Conservation (phyloP, 2,797 vertebrate genomes). For the Diglossa cyanea region DNA sequence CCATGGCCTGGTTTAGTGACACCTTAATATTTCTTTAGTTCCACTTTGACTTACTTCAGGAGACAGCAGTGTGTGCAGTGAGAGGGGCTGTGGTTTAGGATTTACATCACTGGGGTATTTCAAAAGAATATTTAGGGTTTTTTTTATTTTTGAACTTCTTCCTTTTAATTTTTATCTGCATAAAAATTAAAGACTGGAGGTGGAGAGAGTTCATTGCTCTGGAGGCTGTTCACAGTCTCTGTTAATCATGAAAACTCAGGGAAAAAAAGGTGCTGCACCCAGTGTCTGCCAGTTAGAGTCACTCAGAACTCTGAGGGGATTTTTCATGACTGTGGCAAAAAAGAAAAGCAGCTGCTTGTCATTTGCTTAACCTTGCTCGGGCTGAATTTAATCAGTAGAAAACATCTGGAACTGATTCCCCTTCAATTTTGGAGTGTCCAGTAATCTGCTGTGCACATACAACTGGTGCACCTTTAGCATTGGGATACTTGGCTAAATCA, state of each 20-base stretch:
- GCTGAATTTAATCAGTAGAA: conserved; percentile 20
- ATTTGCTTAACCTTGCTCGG: conserved; percentile 36
- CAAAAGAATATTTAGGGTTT: not conserved
- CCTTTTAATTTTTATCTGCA: not conserved
- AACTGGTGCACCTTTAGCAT: not conserved
- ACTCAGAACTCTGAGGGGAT: not conserved
- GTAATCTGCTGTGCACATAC: not conserved
- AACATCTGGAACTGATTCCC: conserved; percentile 52
- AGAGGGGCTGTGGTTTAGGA: not conserved
- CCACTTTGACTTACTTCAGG: not conserved
- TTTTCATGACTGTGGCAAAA: not conserved
- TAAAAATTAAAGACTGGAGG: not conserved
- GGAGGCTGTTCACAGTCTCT: not conserved
- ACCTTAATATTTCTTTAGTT: not conserved
- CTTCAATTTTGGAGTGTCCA: conserved; percentile 1
- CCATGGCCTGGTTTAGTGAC: not conserved
- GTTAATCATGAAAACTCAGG: not conserved
- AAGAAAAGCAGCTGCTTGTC: conserved; percentile 37
- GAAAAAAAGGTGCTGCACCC: not conserved
- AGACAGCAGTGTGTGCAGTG: not conserved
- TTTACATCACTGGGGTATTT: not conserved
- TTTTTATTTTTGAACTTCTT: not conserved
- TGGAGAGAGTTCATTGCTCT: not conserved
- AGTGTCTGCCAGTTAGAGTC: not conserved
- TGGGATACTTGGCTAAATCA: not conserved